Base-by-base conservation (phyloP, 2,888 invertebrate species). In the Acanthosepion lycidas region DNA sequence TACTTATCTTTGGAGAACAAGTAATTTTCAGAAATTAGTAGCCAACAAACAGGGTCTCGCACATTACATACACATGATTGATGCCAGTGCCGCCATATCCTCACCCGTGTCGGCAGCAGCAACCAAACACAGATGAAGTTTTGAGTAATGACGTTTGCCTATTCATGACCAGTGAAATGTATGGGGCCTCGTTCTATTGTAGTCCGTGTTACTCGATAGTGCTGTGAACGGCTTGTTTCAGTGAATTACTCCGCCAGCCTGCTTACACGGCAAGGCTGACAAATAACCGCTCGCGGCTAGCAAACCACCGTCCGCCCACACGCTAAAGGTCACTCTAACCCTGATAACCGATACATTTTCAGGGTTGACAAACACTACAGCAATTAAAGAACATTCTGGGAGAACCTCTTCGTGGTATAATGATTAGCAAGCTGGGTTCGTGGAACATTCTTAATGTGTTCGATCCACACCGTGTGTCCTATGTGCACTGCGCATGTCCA, bases 11-110 rank as follows among this genome's bases (percentile, higher is more conserved):
- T n/a, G n/a, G 78, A n/a, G n/a, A 78, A 78, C 78, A 78, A 78
- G 78, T 78, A 78, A 78, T 78, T 78, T 78, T 78, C 78, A n/a
- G 78, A 78, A 78, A 78, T 78, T 78, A 78, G 78, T 78, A 78
- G 78, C 78, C 78, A 78, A 78, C 78, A 78, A n/a, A 78, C 78
- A 78, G 78, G n/a, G n/a, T 78, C 78, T 33, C 78, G 15, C n/a
- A 78, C 78, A 78, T n/a, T 33, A 78, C 78, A 78, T 78, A 78
- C 78, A 78, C 33, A 33, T 78, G 78, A 78, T 78, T 78, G 78
- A 78, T 78, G 78, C n/a, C 18, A n/a, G n/a, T n/a, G 78, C 78
- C 78, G 78, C 78, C 78, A n/a, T n/a, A 78, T 78, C 78, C 78
- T 78, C n/a, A 33, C 78, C 78, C n/a, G 15, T 33, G 78, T 78